These are phyloP conservation scores for Asbolus verrucosus DNA, from an alignment of 1,140 invertebrate species.

Conservation along the genomic window DNA sequence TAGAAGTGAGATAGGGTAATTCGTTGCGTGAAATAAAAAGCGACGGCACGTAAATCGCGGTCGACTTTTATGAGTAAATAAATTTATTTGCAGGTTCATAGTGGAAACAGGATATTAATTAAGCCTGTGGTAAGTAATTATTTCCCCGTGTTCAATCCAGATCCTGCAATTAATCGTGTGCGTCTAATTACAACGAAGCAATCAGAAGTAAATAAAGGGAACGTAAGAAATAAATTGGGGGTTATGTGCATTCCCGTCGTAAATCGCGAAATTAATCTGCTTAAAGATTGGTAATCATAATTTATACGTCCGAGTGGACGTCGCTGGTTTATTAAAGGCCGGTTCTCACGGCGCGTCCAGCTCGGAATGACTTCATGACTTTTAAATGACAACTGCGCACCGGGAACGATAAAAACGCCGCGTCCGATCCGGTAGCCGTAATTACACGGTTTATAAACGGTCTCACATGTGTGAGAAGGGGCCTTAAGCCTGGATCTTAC, in stretches of 20 bases:
- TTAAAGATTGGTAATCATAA: constrained; percentile 25
- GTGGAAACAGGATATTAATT: constrained; percentile 18
- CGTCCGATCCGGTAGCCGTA: neutral
- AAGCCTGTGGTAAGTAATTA: neutral
- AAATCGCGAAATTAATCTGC: constrained; percentile 42
- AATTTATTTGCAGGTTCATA: neutral
- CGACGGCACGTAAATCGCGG: neutral
- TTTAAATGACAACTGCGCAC: too few species aligned
- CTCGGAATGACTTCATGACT: too few species aligned
- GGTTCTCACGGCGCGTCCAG: too few species aligned
- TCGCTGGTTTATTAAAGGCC: neutral
- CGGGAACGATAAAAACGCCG: too few species aligned
- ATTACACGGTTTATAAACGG: neutral
- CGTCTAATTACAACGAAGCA: constrained; percentile 29
- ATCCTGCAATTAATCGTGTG: constrained; percentile 21
- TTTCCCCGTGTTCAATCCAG: constrained; percentile 13
- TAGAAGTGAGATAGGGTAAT: too few species aligned
- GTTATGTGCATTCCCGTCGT: constrained; percentile 3
- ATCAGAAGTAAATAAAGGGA: constrained; percentile 42
- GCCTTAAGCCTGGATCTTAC: too few species aligned
- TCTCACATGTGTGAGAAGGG: too few species aligned
- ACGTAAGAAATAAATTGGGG: constrained; percentile 24
- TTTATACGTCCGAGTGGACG: constrained; percentile 37
- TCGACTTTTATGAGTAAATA: neutral
- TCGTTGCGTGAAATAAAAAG: neutral